These are phyloP conservation scores for Misgurnus anguillicaudatus DNA, from an alignment of 2,113 vertebrate species.

Conservation along the genomic window DNA sequence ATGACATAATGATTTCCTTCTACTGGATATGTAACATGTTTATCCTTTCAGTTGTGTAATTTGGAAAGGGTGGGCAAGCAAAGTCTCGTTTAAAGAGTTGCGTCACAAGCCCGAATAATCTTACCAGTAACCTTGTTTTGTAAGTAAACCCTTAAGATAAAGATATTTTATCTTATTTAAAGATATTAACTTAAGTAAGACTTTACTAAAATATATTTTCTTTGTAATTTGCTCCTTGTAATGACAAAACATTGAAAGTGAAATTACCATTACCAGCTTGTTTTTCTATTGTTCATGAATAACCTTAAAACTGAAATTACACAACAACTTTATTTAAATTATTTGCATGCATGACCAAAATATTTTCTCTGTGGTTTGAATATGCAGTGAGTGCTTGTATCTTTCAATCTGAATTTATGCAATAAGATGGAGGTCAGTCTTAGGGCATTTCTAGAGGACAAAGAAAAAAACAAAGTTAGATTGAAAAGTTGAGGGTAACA, in stretches of 20 bases:
- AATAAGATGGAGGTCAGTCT: neutral
- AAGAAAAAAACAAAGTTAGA: neutral
- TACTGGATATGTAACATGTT: neutral
- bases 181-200: no score
- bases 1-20: neutral
- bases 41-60: slow-evolving; percentile 34
- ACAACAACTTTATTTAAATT: neutral
- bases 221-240: no score
- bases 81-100: slow-evolving; percentile 30
- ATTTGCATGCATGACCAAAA: neutral
- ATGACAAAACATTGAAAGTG: no score
- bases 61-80: slow-evolving; percentile 13
- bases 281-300: no score
- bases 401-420: neutral
- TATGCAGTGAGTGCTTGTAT: neutral
- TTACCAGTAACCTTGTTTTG: neutral
- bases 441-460: slow-evolving; percentile 7
- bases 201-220: no score
- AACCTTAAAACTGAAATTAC: neutral
- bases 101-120: slow-evolving; percentile 15
- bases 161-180: no score
- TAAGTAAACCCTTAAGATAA: neutral
- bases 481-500: neutral
- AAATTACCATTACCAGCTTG: no score
- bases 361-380: neutral